Base-by-base conservation (phyloP, 2,888 invertebrate species). In the Lycia hirtaria region DNA sequence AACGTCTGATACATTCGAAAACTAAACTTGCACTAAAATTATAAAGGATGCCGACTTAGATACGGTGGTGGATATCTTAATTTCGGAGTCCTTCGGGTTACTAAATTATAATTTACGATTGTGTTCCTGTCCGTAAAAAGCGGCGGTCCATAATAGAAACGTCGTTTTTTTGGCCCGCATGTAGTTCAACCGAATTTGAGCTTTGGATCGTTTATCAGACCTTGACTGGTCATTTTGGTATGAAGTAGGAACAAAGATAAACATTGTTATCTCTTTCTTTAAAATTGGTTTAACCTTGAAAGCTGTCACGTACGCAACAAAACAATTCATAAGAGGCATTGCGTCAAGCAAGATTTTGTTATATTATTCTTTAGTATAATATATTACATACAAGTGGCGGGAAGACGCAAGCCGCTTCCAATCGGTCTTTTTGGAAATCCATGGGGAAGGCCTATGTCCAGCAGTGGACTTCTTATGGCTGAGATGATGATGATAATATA, bases 31-130 rank as follows among this genome's bases (percentile, higher is more conserved):
- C 69, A 91, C 90, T 91, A 83, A 77, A 76, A 72, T 56, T 79
- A 78, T 78, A 91, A 91, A 80, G 83, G 71, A 78, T 69, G 78
- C 91, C 91, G 90, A 82, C 84, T 61, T 76, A 77, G 82, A 83
- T 79, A 76, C 75, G 68, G 49, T 60, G 76, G 76, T 78, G 75
- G 89, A 92, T 91, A 88, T 88, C 92, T 92, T 86, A 88, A 92
- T 92, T 92, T 83, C 74, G 77, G 76, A 80, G 43, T 53, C 57
- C 48, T 58, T 53, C 35, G 81, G 76, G 80, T 80, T 80, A 80
- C 82, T 88, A 89, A 90, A 90, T 90, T 90, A 91, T 91, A 91
- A 89, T 90, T 90, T 91, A 91, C 84, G 87, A 85, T 85, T 83
- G 81, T 80, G 75, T 79, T 84, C 71, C 76, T 84, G 80, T 83